These are phyloP conservation scores for Rotaria magnacalcarata DNA, from an alignment of 2,888 invertebrate genomes.

Conservation along the genomic window DNA sequence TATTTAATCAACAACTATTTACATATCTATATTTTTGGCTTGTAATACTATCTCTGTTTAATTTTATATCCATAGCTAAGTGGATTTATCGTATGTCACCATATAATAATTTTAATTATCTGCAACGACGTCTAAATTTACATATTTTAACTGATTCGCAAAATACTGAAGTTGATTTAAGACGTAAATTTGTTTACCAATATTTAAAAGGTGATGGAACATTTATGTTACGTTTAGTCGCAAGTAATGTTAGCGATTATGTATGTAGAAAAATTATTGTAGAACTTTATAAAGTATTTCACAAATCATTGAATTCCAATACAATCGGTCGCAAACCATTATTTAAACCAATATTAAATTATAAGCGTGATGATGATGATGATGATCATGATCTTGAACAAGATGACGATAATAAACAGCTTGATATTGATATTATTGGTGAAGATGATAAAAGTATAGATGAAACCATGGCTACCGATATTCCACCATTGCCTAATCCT, in stretches of 20 bases:
- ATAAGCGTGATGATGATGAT: neutral
- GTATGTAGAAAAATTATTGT: neutral
- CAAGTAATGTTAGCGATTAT: conserved; percentile 33
- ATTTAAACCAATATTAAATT: neutral
- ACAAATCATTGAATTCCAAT: neutral
- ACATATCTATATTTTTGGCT: conserved; percentile 43
- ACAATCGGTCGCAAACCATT: neutral
- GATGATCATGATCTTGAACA: neutral
- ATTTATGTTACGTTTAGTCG: conserved; percentile 30
- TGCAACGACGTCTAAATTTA: neutral
- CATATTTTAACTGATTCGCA: neutral
- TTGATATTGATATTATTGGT: neutral
- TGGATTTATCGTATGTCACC: neutral
- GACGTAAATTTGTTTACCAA: conserved; percentile 12
- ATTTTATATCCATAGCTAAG: neutral
- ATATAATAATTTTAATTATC: neutral
- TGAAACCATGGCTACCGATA: neutral
- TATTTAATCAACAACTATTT: conserved; percentile 47
- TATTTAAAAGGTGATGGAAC: conserved; percentile 35
- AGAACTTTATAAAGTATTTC: neutral
- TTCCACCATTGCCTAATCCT: neutral
- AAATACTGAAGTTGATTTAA: neutral
- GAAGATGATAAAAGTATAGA: neutral
- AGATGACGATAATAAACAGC: neutral
- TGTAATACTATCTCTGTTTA: neutral